These are phyloP conservation scores for Aotus griseimembra DNA, from an alignment of 2,797 vertebrate genomes.

Conservation along the genomic window DNA sequence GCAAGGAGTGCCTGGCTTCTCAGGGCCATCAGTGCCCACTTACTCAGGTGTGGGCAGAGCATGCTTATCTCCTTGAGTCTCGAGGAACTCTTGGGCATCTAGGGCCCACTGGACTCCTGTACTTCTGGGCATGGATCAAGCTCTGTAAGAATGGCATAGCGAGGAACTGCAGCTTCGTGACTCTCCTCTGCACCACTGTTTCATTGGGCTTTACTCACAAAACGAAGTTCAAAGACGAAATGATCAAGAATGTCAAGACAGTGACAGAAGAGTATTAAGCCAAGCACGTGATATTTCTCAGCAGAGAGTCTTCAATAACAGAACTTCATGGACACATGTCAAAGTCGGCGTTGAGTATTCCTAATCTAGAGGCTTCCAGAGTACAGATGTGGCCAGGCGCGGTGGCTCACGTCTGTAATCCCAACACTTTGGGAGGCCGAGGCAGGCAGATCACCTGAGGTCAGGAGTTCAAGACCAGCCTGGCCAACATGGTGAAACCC, in stretches of 20 bases:
- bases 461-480: too few species aligned
- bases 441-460: too few species aligned
- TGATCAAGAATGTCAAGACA: neutral
- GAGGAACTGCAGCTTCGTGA: accelerated
- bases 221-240: neutral
- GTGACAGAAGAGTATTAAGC: neutral
- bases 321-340: neutral
- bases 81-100: neutral
- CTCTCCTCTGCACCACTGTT: neutral
- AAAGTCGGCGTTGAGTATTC: neutral
- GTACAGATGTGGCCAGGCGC: accelerated
- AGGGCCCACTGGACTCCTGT: neutral
- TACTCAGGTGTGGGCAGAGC: neutral
- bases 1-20: neutral
- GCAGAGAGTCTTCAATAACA: neutral
- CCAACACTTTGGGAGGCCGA: too few species aligned
- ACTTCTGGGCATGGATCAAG: neutral
- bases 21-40: accelerated
- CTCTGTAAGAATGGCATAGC: neutral
- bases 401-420: too few species aligned
- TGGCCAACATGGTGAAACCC: too few species aligned
- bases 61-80: neutral
- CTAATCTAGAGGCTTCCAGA: neutral
- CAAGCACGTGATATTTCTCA: neutral
- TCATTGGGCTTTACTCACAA: neutral